Conservation (phyloP, 2,888 invertebrate species). For the Epicampocera succincta region DNA sequence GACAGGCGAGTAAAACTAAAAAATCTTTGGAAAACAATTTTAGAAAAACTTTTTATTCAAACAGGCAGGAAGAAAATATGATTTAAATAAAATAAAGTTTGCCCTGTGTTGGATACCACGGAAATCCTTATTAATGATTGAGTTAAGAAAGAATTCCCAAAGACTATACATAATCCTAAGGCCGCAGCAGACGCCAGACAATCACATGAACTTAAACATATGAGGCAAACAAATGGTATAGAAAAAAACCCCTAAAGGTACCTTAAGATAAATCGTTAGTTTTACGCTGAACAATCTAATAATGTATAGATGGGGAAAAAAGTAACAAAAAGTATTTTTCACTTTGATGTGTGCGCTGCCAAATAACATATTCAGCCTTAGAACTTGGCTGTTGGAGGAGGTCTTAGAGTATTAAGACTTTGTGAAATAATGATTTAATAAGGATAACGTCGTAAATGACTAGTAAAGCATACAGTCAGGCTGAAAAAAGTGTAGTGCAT, state of each 20-base stretch:
- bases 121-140: conserved; percentile 73
- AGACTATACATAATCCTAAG: conserved; percentile 59
- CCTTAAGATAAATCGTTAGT: conserved; percentile 67
- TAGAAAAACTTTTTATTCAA: neutral
- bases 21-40: neutral
- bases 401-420: conserved; percentile 63
- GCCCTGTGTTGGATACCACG: conserved; percentile 22
- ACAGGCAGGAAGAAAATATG: neutral
- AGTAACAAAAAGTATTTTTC: conserved; percentile 55
- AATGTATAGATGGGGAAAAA: conserved; percentile 8
- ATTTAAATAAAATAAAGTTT: neutral
- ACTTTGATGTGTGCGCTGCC: conserved; percentile 67
- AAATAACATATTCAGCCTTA: conserved; percentile 31
- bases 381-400: conserved; percentile 27
- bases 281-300: conserved; percentile 43
- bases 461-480: conserved; percentile 50
- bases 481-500: neutral
- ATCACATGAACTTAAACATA: conserved; percentile 25
- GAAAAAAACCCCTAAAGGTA: conserved; percentile 38
- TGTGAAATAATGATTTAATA: conserved; percentile 67
- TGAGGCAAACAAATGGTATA: conserved; percentile 3
- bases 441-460: conserved; percentile 66
- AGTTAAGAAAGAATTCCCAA: conserved; percentile 65
- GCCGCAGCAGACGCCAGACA: conserved; percentile 53
- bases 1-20: neutral